These are phyloP conservation scores for Ditylenchus weischeri DNA, from an alignment of 2,888 invertebrate species.

Conservation along the genomic window DNA sequence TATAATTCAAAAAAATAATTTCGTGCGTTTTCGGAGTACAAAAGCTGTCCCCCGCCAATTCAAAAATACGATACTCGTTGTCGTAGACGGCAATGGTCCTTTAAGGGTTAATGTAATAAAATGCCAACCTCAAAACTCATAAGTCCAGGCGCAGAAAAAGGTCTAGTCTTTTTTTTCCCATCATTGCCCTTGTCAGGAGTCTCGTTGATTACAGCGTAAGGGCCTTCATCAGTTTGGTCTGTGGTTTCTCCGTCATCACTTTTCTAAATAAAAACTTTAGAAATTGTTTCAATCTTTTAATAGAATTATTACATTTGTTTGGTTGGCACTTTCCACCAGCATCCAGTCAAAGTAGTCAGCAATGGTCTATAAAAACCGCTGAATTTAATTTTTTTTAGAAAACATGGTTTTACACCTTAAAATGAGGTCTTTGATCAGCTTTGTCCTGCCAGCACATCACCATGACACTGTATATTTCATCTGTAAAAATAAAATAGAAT, in stretches of 20 bases:
- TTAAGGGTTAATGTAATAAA: too few relatives aligned
- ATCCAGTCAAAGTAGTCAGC: slow-evolving; percentile 55
- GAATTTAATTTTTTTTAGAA: background rate
- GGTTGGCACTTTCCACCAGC: slow-evolving; percentile 37
- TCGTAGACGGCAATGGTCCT: too few relatives aligned
- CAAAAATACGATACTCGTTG: too few relatives aligned
- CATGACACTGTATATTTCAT: slow-evolving; percentile 86
- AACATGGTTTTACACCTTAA: slow-evolving; percentile 1
- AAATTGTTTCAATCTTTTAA: slow-evolving; percentile 1
- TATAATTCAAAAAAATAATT: too few relatives aligned
- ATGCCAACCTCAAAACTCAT: slow-evolving; percentile 36
- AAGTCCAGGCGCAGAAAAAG: slow-evolving; percentile 35
- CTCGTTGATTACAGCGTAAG: slow-evolving; percentile 26
- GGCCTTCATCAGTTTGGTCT: slow-evolving; percentile 20
- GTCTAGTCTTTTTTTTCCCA: slow-evolving; percentile 17
- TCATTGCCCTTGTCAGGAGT: background rate
- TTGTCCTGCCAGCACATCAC: slow-evolving; percentile 92
- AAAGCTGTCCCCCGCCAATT: too few relatives aligned
- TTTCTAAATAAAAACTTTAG: slow-evolving; percentile 15
- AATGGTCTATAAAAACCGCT: slow-evolving; percentile 39
- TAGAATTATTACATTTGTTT: slow-evolving; percentile 13
- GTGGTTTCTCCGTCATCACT: slow-evolving; percentile 28
- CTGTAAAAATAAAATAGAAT: too few relatives aligned
- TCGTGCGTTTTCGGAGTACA: too few relatives aligned
- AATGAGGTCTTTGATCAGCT: slow-evolving; percentile 63